Evolutionary conservation across 2,888 invertebrate species (phyloP), one percentile per base, ranked within the genome.

Genomic region (Calameuta pallipes): DNA sequence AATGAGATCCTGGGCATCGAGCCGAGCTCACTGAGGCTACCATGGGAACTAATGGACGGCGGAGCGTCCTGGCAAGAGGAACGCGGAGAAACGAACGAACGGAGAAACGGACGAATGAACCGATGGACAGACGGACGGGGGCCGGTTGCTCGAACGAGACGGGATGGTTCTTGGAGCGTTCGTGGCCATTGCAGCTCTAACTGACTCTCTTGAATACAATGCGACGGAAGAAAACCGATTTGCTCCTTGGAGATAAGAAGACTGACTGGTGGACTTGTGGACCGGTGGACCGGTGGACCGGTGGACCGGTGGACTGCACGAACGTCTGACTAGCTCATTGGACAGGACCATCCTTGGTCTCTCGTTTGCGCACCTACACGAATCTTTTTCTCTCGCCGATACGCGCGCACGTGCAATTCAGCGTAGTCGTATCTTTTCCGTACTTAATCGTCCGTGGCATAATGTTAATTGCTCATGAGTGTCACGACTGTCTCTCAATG

Each of bases 391-490:
- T 31, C 71, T 31, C 31, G 31, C 71, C 3, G 1, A 31, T 31
- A 71, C 13, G 31, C 71, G 15, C 31, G 71, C 71, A 31, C 71
- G 31, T 71, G 56, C 56, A 56, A 56, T 56, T 23, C 56, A 9
- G 56, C 56, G 56, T 56, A 56, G 56, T 71, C 71, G 71, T 71
- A 71, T 71, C 83, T 81, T 80, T 82, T 85, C 83, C 82, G 82
- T 84, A 82, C 80, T 84, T 85, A 87, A 87, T 87, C 86, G 84
- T 82, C 82, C 81, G 78, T 82, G 83, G 81, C 83, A 83, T 81
- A 78, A 71, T 82, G 82, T 85, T 87, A 88, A 87, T 88, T 86
- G 87, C 83, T 83, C 82, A 83, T 83, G 83, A 83, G 83, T 83
- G 80, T 69, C 78, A 84, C 84, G 83, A 82, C 82, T 83, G 80